Evolutionary conservation across 2,113 vertebrate species (phyloP).

Genomic region (Thalassoma bifasciatum): DNA sequence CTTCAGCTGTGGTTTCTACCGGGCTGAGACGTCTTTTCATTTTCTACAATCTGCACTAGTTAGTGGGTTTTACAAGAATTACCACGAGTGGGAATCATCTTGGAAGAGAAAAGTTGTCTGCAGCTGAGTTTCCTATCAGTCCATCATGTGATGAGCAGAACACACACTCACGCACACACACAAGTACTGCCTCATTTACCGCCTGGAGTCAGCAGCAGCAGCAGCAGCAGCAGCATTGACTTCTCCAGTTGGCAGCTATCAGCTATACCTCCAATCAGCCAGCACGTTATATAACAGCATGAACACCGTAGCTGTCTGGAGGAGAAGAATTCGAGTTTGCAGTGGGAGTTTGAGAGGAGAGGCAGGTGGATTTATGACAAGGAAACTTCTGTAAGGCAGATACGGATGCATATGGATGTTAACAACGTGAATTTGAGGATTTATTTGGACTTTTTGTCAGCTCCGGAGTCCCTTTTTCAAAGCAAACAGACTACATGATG

Average conservation of each 20-base stretch:
- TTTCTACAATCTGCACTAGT: not conserved
- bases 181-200: constrained; percentile 47
- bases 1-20: constrained; percentile 10
- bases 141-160: constrained; percentile 36
- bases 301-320: constrained; percentile 19
- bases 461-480: not conserved
- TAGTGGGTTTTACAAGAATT: constrained; percentile 12
- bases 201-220: constrained; percentile 44
- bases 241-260: constrained; percentile 57
- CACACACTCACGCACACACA: not conserved
- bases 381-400: constrained; percentile 23
- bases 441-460: constrained; percentile 8
- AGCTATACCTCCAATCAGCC: constrained; percentile 55
- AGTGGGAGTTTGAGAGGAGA: constrained; percentile 18
- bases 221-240: constrained; percentile 34
- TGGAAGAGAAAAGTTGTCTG: constrained; percentile 39
- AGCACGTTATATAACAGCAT: constrained; percentile 20
- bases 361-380: constrained; percentile 16
- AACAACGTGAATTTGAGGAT: not conserved
- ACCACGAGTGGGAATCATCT: constrained; percentile 24
- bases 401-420: constrained; percentile 7
- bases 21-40: constrained; percentile 27
- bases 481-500: constrained; percentile 15
- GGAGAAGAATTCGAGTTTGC: constrained; percentile 7
- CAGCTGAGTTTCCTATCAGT: constrained; percentile 49